Evolutionary conservation across 2,888 invertebrate species (phyloP).

Genomic region (Hololepta plana): DNA sequence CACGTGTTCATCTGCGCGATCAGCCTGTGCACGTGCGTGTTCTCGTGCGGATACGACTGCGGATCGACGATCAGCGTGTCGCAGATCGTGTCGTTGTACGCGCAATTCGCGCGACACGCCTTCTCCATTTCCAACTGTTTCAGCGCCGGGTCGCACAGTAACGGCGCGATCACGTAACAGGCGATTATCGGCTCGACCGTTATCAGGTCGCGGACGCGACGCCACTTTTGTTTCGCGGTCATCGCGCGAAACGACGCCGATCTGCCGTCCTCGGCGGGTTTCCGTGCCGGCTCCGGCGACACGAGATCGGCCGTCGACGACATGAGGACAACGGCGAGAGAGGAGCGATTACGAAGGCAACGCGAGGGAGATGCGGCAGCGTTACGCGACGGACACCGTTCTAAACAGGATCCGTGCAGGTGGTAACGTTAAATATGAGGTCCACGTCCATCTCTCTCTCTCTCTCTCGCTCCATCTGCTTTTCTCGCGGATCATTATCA

Average conservation of each 20-base stretch:
- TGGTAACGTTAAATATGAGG: no score
- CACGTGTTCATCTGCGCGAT: conserved; percentile 28
- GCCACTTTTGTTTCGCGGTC: conserved; percentile 10
- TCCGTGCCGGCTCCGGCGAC: no score
- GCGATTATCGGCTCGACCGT: conserved; percentile 24
- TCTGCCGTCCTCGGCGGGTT: no score
- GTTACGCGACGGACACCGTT: no score
- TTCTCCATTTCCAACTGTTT: conserved; percentile 36
- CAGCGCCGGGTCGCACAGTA: conserved; percentile 26
- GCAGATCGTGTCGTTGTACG: conserved; percentile 32
- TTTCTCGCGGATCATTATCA: no score
- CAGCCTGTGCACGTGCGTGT: conserved; percentile 25
- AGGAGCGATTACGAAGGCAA: no score
- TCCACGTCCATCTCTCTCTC: no score
- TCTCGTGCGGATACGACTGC: conserved; percentile 22
- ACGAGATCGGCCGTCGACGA: no score
- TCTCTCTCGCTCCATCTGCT: no score
- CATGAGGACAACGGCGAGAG: no score
- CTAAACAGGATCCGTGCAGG: no score
- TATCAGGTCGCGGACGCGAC: conserved; percentile 16
- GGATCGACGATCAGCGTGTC: conserved; percentile 13
- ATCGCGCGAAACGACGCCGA: conserved; percentile 10
- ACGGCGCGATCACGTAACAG: conserved; percentile 18
- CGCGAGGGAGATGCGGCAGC: no score
- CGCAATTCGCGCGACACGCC: conserved; percentile 34